Percentiles rank a stretch among this genome's conserved stretches.
These are phyloP conservation scores for Poecilia latipinna DNA, from an alignment of 2,113 vertebrate species.

Conservation along the genomic window DNA sequence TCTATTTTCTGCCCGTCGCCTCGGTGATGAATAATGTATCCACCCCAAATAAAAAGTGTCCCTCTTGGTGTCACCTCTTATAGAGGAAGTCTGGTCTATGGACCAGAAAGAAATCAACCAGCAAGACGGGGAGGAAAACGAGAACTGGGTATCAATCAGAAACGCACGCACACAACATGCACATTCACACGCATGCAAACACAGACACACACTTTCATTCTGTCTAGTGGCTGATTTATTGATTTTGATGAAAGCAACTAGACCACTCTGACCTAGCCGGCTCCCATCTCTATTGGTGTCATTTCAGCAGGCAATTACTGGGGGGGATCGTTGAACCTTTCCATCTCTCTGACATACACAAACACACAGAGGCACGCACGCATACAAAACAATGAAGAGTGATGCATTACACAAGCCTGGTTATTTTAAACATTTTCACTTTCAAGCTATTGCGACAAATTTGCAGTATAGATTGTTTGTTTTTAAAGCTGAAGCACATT, in stretches of 20 bases:
- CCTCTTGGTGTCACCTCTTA: conserved; percentile 59
- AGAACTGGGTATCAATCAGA: conserved; percentile 28
- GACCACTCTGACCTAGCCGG: conserved; percentile 40
- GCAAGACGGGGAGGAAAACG: conserved; percentile 18
- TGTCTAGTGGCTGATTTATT: conserved; percentile 61
- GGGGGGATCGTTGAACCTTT: conserved; percentile 37
- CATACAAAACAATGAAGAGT: conserved; percentile 45
- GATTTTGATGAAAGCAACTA: conserved; percentile 69
- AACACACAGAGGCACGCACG: conserved; percentile 20
- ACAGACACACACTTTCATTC: conserved; percentile 15
- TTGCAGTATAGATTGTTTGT: conserved; percentile 19
- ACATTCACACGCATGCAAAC: conserved; percentile 4
- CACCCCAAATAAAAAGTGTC: conserved; percentile 55
- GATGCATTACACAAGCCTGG: conserved; percentile 24
- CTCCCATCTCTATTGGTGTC: conserved; percentile 60
- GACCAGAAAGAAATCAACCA: conserved; percentile 27
- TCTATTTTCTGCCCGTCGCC: conserved; percentile 37
- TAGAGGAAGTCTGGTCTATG: conserved; percentile 44
- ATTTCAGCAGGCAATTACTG: conserved; percentile 62
- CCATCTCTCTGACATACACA: conserved; percentile 14
- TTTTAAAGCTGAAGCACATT: conserved; percentile 26
- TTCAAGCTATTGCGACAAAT: conserved; percentile 24
- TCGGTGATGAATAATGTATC: conserved; percentile 64
- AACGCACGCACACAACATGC: background rate
- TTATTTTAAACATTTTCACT: conserved; percentile 43